A percentile compares a stretch with the other conserved stretches of the same genome.
Evolutionary conservation across 2,113 vertebrate species (phyloP).

Genomic region (Brachypteracias leptosomus): DNA sequence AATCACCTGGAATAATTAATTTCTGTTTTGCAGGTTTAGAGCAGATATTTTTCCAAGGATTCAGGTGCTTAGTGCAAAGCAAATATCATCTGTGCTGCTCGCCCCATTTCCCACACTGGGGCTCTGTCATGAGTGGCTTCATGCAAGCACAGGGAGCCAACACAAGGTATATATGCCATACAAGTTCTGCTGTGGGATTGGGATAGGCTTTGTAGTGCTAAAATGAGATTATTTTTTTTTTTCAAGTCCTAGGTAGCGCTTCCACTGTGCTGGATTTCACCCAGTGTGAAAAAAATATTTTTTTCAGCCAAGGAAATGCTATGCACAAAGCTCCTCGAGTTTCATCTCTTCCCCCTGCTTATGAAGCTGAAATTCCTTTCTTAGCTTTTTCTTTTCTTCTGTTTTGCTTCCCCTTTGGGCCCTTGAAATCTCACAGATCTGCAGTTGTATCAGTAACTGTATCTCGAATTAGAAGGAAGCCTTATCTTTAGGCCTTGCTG

Average conservation of each 20-base stretch:
- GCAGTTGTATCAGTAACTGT: neutral
- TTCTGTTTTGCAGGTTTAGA: neutral
- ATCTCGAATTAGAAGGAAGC: constrained; percentile 5
- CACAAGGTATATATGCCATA: neutral
- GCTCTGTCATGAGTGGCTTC: neutral
- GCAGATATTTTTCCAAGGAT: constrained; percentile 22
- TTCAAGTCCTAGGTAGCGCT: neutral
- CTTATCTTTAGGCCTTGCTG: neutral
- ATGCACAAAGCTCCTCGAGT: neutral
- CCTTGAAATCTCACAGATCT: neutral
- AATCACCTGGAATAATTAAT: neutral
- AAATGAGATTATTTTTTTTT: neutral
- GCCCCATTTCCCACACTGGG: neutral
- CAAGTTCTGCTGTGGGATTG: neutral
- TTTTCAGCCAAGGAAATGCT: neutral
- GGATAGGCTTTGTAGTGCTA: neutral
- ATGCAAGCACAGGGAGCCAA: neutral
- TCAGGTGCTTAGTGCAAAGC: neutral
- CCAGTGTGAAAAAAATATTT: neutral
- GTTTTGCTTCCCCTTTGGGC: neutral
- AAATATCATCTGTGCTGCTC: neutral
- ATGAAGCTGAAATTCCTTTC: neutral
- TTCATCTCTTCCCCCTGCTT: neutral
- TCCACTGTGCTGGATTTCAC: neutral
- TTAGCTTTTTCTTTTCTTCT: neutral